Base-by-base conservation (phyloP, 1,140 invertebrate genomes). In the Macrosteles quadrilineatus region DNA sequence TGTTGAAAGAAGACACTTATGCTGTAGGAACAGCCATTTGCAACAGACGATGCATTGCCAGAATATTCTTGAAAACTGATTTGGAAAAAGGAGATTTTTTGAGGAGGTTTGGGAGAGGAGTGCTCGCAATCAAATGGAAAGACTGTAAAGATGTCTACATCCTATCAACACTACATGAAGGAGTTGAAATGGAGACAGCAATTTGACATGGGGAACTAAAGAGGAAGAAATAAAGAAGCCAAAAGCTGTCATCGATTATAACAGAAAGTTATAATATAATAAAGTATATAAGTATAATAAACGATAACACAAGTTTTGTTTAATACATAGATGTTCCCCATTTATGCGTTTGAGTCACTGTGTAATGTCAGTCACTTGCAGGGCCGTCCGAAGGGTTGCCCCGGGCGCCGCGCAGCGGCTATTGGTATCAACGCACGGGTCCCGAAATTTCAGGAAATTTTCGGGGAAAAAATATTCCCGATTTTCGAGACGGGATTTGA, bases 101-200 rank as follows among this genome's bases (percentile, higher is more conserved):
- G 32, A 6, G n/a, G n/a, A n/a, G 47, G 47, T n/a, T n/a, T 50
- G 47, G 47, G 3, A 50, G 47, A 23, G 21, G n/a, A 50, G 6
- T 50, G 21, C 21, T 50, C 6, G 47, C 47, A 23, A 23, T 50
- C 3, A 50, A 50, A 23, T 50, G 47, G 47, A 50, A 50, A 50
- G 47, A 50, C 21, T 19, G 47, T 9, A 50, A 50, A 19, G 47
- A 50, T 50, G 47, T 50, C n/a, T 23, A n/a, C 47, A 50, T 19
- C 17, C 47, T 50, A 23, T 50, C 47, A 50, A 50, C 47, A n/a
- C n/a, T 19, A 19, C 47, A 11, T 23, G n/a, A 50, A 23, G 47
- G 47, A 50, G 21, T 50, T 50, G 47, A 50, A 50, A 50, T 50
- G 47, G 32, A 36, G 32, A 36, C 32, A 36, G 47, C 47, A n/a